Evolutionary conservation across 2,797 vertebrate species (phyloP).

Genomic region (Pteropus rufus): DNA sequence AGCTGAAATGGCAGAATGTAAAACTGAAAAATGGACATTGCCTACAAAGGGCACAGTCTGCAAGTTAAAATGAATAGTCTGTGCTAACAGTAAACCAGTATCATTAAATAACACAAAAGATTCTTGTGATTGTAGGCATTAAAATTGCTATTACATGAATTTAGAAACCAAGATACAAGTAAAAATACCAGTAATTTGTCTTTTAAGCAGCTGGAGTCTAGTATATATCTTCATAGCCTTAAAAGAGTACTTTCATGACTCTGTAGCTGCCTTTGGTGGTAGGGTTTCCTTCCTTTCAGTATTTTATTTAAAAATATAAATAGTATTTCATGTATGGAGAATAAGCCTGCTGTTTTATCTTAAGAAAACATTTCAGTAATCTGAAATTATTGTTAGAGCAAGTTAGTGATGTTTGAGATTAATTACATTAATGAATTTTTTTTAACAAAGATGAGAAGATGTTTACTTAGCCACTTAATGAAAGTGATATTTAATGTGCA

Average conservation of each 20-base stretch:
- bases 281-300: constrained; percentile 49
- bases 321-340: neutral
- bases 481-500: constrained; percentile 6
- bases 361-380: neutral
- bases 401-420: constrained; percentile 24
- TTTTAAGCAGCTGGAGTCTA: constrained; percentile 82
- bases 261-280: constrained; percentile 63
- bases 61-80: constrained; percentile 81
- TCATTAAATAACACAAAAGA: constrained; percentile 83
- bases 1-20: constrained; percentile 92
- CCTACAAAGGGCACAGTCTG: constrained; percentile 81
- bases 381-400: neutral
- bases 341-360: constrained; percentile 15
- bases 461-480: neutral
- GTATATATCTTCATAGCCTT: constrained; percentile 70
- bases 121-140: constrained; percentile 86
- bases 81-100: constrained; percentile 75
- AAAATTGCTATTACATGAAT: constrained; percentile 86
- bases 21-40: constrained; percentile 88
- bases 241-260: constrained; percentile 68
- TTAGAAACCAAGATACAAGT: constrained; percentile 82
- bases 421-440: constrained; percentile 36
- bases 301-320: constrained; percentile 53
- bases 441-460: constrained; percentile 9
- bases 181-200: constrained; percentile 83